A percentile compares a stretch with the other conserved stretches of the same genome.
Conservation (phyloP, 2,797 vertebrate species). For the Oreonectes daqikongensis region DNA sequence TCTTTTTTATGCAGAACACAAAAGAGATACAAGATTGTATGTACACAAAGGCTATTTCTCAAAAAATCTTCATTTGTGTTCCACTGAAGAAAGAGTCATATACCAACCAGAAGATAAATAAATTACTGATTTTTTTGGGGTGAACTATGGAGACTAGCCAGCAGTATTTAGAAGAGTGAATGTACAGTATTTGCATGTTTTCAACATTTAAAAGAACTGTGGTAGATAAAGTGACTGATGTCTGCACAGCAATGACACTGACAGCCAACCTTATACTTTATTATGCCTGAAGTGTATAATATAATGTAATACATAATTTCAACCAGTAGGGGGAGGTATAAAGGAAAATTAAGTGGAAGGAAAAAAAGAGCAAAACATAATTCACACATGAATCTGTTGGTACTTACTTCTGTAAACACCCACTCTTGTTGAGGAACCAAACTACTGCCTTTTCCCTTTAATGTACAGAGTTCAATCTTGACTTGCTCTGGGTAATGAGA, state of each 20-base stretch:
- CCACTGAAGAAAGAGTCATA: no score
- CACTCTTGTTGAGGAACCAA: conserved; percentile 83
- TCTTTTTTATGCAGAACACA: no score
- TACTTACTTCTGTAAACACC: conserved; percentile 84
- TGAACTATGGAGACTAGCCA: not conserved
- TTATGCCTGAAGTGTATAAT: no score
- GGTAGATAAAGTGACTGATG: not conserved
- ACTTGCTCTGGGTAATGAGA: conserved; percentile 54
- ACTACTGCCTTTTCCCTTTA: conserved; percentile 79
- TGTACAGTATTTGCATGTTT: not conserved
- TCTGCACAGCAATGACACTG: not conserved
- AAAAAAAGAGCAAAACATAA: no score
- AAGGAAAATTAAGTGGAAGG: not conserved
- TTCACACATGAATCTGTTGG: not conserved
- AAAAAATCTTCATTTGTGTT: no score
- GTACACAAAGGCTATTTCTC: no score
- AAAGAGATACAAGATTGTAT: no score
- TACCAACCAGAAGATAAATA: no score
- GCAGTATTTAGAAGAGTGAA: not conserved
- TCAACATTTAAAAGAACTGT: not conserved
- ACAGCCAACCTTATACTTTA: not conserved
- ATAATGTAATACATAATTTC: not conserved
- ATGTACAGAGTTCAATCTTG: conserved; percentile 80
- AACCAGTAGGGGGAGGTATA: not conserved
- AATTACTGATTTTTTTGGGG: not conserved